These are phyloP conservation scores for Prinia subflava DNA, from an alignment of 2,113 vertebrate species.

Conservation along the genomic window DNA sequence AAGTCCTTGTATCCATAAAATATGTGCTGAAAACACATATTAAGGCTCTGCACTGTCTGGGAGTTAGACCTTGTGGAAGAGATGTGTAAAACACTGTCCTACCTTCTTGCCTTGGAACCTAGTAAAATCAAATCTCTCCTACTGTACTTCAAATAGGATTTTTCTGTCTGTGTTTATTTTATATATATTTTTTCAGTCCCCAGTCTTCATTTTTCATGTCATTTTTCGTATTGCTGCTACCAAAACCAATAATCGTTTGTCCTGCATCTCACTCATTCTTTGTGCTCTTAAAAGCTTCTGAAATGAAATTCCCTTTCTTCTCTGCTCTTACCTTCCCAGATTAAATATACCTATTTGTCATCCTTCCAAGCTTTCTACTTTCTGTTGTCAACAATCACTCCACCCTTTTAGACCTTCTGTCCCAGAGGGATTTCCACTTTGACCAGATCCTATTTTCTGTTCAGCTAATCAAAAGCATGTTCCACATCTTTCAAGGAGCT, in stretches of 20 bases:
- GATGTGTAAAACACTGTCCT: neutral
- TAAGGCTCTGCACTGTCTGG: neutral
- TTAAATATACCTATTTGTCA: slow-evolving; percentile 52
- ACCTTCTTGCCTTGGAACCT: neutral
- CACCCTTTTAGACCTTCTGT: neutral
- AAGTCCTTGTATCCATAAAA: neutral
- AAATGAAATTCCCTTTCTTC: slow-evolving; percentile 46
- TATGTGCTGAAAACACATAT: neutral
- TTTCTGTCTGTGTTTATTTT: neutral
- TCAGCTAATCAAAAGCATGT: neutral
- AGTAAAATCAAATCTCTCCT: neutral
- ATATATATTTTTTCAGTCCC: neutral
- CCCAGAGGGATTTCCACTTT: slow-evolving; percentile 2
- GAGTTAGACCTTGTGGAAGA: neutral
- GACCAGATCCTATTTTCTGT: neutral
- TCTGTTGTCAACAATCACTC: neutral
- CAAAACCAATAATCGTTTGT: slow-evolving; percentile 40
- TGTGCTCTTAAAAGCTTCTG: slow-evolving; percentile 28
- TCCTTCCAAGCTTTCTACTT: slow-evolving; percentile 29
- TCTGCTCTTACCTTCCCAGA: slow-evolving; percentile 14
- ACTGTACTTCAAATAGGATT: neutral
- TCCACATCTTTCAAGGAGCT: neutral
- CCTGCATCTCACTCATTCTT: slow-evolving; percentile 36
- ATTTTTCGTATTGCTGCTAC: slow-evolving; percentile 24
- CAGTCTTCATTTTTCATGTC: slow-evolving; percentile 39